Evolutionary conservation across 2,113 vertebrate species (phyloP).

Genomic region (Eulemur rufifrons): DNA sequence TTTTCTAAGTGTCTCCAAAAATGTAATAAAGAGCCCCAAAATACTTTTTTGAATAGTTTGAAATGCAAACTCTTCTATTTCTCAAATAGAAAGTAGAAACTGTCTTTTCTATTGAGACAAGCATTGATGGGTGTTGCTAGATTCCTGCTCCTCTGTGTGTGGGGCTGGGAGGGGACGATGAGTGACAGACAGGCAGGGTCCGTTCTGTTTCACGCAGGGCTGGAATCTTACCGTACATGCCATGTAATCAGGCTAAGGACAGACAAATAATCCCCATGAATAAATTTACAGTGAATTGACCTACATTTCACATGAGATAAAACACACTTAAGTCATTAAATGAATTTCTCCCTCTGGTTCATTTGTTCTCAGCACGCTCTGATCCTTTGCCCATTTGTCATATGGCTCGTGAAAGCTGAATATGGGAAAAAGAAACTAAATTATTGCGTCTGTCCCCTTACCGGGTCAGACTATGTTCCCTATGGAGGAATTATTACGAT

Average conservation of each 20-base stretch:
- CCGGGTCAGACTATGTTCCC: not conserved
- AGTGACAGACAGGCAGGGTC: not conserved
- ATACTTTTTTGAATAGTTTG: conserved; percentile 7
- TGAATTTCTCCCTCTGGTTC: conserved; percentile 60
- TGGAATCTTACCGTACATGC: conserved; percentile 7
- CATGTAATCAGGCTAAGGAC: conserved; percentile 45
- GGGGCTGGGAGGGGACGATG: accelerated
- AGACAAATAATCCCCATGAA: conserved; percentile 59
- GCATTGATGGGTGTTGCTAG: not conserved
- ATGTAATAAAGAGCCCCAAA: conserved; percentile 9
- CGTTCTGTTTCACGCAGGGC: not conserved
- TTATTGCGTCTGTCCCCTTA: conserved; percentile 22
- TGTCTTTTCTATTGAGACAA: not conserved
- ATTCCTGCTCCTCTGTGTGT: not conserved
- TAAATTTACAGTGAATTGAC: conserved; percentile 57
- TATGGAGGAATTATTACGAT: not conserved
- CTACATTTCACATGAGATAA: conserved; percentile 66
- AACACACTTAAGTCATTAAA: conserved; percentile 69
- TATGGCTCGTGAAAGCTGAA: conserved; percentile 51
- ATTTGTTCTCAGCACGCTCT: conserved; percentile 56
- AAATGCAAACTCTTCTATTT: not conserved
- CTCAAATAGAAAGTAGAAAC: too few relatives aligned
- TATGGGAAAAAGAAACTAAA: conserved; percentile 54
- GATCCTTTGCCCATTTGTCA: conserved; percentile 61
- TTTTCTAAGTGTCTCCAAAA: conserved; percentile 17